A percentile compares a stretch with the other conserved stretches of the same genome.
Evolutionary conservation across 2,888 invertebrate genomes (phyloP).

Genomic region (Acleris emargana): DNA sequence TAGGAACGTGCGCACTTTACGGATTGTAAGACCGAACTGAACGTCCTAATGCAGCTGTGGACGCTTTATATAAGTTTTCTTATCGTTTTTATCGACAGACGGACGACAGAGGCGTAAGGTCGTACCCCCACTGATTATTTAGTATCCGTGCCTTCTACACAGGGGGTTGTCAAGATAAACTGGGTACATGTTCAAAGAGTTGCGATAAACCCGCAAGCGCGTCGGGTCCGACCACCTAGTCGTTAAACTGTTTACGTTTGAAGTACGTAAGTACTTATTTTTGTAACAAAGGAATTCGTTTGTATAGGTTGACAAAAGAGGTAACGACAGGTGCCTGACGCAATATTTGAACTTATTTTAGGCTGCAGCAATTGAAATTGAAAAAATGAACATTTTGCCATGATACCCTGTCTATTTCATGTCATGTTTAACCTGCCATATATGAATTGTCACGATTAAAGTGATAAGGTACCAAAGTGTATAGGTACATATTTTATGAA

Average conservation of each 20-base stretch:
- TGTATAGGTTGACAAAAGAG: not conserved
- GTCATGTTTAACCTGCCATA: too few species aligned
- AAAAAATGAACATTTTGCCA: too few species aligned
- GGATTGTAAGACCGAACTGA: conserved; percentile 51
- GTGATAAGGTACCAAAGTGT: too few species aligned
- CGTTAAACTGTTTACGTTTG: not conserved
- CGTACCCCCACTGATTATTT: conserved; percentile 63
- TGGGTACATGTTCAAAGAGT: conserved; percentile 8
- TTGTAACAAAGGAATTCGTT: not conserved
- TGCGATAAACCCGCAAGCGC: not conserved
- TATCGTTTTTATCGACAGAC: conserved; percentile 65
- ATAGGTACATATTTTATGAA: too few species aligned
- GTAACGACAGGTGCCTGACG: too few species aligned
- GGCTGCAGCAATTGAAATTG: too few species aligned
- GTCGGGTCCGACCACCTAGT: conserved; percentile 6
- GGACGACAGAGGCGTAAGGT: conserved; percentile 63
- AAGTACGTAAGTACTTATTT: not conserved
- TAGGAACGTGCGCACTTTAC: conserved; percentile 46
- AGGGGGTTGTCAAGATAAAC: conserved; percentile 61
- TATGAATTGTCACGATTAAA: too few species aligned
- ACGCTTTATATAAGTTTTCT: conserved; percentile 66
- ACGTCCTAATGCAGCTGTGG: conserved; percentile 48
- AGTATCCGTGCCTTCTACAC: conserved; percentile 68
- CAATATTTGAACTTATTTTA: too few species aligned
- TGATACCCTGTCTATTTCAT: too few species aligned